phyloP scores from a whole-genome alignment of 2,113 vertebrate genomes.

The Cyanoliseus patagonus region DNA sequence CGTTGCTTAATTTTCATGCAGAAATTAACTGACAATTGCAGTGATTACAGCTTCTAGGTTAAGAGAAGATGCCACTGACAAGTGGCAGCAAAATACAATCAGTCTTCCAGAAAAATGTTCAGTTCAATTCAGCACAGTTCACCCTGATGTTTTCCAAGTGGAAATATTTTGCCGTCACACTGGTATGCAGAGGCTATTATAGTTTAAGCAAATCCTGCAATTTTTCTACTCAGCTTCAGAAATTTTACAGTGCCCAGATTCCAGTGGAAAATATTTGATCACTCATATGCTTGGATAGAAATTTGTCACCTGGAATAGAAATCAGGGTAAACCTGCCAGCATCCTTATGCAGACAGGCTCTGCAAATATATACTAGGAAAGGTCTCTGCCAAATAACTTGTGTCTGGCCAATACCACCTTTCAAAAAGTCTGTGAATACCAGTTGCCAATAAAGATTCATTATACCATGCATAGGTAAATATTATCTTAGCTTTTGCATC shows the following conservation, averaged over 20 bases:
- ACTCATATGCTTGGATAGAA: constrained; percentile 77
- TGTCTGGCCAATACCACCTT: constrained; percentile 75
- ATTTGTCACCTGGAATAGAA: constrained; percentile 83
- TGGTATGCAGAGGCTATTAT: constrained; percentile 69
- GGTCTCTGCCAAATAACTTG: constrained; percentile 75
- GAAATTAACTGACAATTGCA: neutral
- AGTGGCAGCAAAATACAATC: constrained; percentile 19
- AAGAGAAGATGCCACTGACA: neutral
- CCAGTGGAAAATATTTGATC: constrained; percentile 83
- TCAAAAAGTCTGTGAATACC: constrained; percentile 71
- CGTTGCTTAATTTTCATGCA: neutral
- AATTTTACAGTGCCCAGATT: constrained; percentile 82
- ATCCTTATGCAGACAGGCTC: constrained; percentile 77
- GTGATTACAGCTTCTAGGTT: neutral
- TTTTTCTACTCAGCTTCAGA: constrained; percentile 75
- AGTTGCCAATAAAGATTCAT: constrained; percentile 75
- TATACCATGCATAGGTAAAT: constrained; percentile 66
- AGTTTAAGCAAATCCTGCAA: constrained; percentile 72
- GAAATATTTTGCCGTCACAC: constrained; percentile 73
- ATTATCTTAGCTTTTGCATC: constrained; percentile 72
- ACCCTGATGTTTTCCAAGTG: constrained; percentile 58
- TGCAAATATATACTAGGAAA: constrained; percentile 77
- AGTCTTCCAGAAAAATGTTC: constrained; percentile 20
- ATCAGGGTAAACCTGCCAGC: constrained; percentile 77
- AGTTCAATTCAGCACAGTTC: constrained; percentile 13